phyloP scores from a whole-genome alignment of 2,113 vertebrate genomes.

The Corydoras maculifer region DNA sequence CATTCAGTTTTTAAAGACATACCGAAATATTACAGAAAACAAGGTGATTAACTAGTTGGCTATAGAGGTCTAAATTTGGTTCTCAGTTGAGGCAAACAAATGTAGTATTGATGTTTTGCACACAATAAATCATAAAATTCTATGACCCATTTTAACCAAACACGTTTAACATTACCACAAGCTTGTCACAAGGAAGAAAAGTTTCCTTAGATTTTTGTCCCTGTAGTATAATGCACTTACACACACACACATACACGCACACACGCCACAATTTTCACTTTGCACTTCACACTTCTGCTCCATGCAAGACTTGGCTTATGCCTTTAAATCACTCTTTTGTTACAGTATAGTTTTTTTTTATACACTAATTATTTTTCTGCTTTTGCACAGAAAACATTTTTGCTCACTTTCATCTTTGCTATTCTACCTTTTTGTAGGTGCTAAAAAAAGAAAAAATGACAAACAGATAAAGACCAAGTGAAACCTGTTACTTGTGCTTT shows the following conservation, averaged over 20 bases:
- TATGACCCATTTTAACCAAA: too few relatives aligned
- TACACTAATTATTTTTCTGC: background rate
- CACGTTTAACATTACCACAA: too few relatives aligned
- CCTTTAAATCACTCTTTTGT: background rate
- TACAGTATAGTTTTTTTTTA: constrained; percentile 10
- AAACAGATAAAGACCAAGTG: background rate
- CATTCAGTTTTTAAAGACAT: too few relatives aligned
- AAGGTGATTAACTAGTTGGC: too few relatives aligned
- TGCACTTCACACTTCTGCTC: background rate
- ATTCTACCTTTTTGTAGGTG: constrained; percentile 20
- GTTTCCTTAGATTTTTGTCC: too few relatives aligned
- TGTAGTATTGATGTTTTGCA: too few relatives aligned
- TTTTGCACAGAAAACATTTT: constrained; percentile 14
- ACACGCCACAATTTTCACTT: constrained; percentile 3
- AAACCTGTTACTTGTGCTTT: background rate
- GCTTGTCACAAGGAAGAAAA: too few relatives aligned
- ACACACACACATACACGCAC: background rate
- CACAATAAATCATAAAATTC: too few relatives aligned
- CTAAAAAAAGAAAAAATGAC: background rate
- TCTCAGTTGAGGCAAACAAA: too few relatives aligned
- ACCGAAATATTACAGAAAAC: too few relatives aligned
- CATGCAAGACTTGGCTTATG: constrained; percentile 7
- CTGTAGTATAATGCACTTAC: too few relatives aligned
- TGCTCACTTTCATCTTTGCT: background rate
- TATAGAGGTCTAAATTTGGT: too few relatives aligned